Conservation (phyloP, 2,888 invertebrate genomes). For the Mythimna loreyi region DNA sequence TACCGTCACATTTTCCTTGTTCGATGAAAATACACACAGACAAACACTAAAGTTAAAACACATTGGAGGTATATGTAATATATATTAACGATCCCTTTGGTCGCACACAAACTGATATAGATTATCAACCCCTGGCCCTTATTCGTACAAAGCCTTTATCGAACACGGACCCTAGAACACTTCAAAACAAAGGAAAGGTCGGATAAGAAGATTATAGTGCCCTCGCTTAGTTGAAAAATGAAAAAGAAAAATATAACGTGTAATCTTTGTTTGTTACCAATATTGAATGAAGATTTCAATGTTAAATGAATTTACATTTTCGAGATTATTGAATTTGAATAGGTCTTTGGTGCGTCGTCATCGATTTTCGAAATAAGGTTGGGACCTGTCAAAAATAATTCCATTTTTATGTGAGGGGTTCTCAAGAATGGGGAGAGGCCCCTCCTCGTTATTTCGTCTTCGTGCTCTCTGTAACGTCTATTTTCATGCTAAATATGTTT, state of each 20-base stretch:
- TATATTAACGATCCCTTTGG: slow-evolving; percentile 76
- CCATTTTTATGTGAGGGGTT: slow-evolving; percentile 79
- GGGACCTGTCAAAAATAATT: slow-evolving; percentile 81
- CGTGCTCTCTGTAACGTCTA: slow-evolving; percentile 76
- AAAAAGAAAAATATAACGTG: slow-evolving; percentile 70
- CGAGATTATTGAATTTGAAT: slow-evolving; percentile 65
- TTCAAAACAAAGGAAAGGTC: slow-evolving; percentile 84
- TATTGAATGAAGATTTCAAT: slow-evolving; percentile 43
- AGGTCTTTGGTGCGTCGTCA: slow-evolving; percentile 65
- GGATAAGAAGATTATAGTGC: slow-evolving; percentile 82
- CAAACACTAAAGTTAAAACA: slow-evolving; percentile 47
- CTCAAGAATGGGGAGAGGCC: slow-evolving; percentile 72
- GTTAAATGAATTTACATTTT: slow-evolving; percentile 55
- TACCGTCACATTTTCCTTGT: slow-evolving; percentile 63
- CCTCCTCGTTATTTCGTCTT: slow-evolving; percentile 83
- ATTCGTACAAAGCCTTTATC: slow-evolving; percentile 78
- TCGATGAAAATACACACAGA: slow-evolving; percentile 57
- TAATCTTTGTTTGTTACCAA: slow-evolving; percentile 50
- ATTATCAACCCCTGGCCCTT: slow-evolving; percentile 83
- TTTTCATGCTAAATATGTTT: slow-evolving; percentile 81
- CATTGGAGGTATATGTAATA: slow-evolving; percentile 53
- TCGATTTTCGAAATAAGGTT: slow-evolving; percentile 79
- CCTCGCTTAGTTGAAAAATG: slow-evolving; percentile 73
- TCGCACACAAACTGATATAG: slow-evolving; percentile 83
- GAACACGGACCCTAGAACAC: slow-evolving; percentile 75